Evolutionary conservation across 30 jellyfish, hydroid and myxozoan species (phyloP), one percentile per base, ranked within the genome.

Genomic region (Clytia hemisphaerica): DNA sequence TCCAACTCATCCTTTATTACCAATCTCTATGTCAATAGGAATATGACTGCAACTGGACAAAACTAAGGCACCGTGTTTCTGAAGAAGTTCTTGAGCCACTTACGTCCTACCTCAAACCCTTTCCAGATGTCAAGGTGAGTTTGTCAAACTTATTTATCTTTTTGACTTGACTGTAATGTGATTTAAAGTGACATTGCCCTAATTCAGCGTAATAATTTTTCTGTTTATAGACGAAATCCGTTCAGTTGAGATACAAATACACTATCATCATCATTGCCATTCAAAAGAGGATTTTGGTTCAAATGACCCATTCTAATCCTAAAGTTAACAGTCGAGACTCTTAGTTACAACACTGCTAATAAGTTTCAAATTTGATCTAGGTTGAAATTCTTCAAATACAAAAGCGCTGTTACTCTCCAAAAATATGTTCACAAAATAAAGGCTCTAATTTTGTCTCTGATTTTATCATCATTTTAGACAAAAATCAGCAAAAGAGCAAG

Each of bases 21-120:
- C 26, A 5, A 10, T 42, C 19, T 47, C 2, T 50, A 46, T 38
- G 15, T 10, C 57, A 38, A 45, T 47, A 79, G 93, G 84, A 73
- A 62, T 73, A 72, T 37, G 84, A 82, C 55, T 31, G 66, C 24
- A 71, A 82, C 42, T 82, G 72, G 46, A 27, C 12, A 9, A 76
- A 74, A 3, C 79, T 82, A 4, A 70, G 49, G n/a, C 34, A 42
- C 33, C 32, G 94, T 48, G 78, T 82, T 7, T 34, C 40, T 22
- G 94, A 82, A 54, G 94, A 82, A 31, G 94, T 82, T 12, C 44
- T 82, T 6, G 94, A 82, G 60, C 94, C 94, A 0, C 38, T 82
- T 42, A 82, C 65, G 10, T 58, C 88, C n/a, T 82, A 82, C 44
- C 94, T 55, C 34, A 55, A 77, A 47, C 94, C 94, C 35, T 82